Evolutionary conservation across 2,113 vertebrate species (phyloP).

Genomic region (Sander vitreus): DNA sequence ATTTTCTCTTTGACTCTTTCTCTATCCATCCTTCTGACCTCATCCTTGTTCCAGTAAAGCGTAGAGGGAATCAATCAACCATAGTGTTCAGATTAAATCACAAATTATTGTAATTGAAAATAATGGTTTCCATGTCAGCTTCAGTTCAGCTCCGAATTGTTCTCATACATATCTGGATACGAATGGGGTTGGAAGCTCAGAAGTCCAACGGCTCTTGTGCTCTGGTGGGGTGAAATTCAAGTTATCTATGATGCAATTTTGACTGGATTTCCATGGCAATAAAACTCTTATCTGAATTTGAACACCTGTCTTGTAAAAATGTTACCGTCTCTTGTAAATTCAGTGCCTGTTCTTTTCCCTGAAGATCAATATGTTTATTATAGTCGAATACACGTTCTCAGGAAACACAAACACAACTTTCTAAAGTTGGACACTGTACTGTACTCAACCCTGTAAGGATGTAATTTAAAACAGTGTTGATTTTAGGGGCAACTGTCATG

Average conservation of each 20-base stretch:
- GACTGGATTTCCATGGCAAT: slow-evolving; percentile 34
- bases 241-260: slow-evolving; percentile 31
- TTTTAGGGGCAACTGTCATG: slow-evolving; percentile 26
- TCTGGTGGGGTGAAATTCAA: slow-evolving; percentile 37
- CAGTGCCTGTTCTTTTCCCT: not conserved
- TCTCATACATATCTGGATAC: slow-evolving; percentile 62
- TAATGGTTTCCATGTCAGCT: slow-evolving; percentile 82
- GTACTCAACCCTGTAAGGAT: not conserved
- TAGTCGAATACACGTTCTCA: not conserved
- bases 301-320: slow-evolving; percentile 51
- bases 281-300: slow-evolving; percentile 48
- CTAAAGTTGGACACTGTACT: slow-evolving; percentile 24
- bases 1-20: slow-evolving; percentile 48
- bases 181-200: slow-evolving; percentile 7
- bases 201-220: not conserved
- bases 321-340: slow-evolving; percentile 21
- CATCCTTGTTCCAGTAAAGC: slow-evolving; percentile 63
- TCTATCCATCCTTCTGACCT: slow-evolving; percentile 68
- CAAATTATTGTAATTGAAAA: slow-evolving; percentile 80
- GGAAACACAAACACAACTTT: slow-evolving; percentile 22
- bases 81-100: slow-evolving; percentile 76
- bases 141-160: slow-evolving; percentile 65
- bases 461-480: slow-evolving; percentile 49
- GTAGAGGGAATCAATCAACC: slow-evolving; percentile 71
- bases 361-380: slow-evolving; percentile 2